A percentile compares a stretch with the other conserved stretches of the same genome.
phyloP scores from a whole-genome alignment of 2,113 vertebrate genomes.

The Ctenodactylus gundi region DNA sequence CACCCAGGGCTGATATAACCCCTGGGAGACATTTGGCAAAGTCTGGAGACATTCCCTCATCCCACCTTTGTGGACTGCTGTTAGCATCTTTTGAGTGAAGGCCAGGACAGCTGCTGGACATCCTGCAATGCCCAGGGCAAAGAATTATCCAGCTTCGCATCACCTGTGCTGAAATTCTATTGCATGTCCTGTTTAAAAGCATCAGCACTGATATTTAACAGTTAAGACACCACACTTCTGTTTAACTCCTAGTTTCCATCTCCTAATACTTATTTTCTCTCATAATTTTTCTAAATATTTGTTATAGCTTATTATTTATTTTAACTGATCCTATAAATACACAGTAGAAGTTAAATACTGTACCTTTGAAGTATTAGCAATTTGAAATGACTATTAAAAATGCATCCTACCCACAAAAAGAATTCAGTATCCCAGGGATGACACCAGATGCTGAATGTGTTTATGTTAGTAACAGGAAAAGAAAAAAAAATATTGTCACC shows the following conservation, averaged over 20 bases:
- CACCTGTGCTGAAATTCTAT: accelerated
- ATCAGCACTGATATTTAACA: neutral
- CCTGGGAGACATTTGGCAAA: neutral
- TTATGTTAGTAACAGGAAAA: too few relatives aligned
- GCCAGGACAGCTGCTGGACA: neutral
- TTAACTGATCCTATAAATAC: neutral
- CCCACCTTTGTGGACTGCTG: neutral
- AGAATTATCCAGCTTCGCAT: neutral
- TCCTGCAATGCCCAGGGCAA: neutral
- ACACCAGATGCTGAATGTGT: accelerated
- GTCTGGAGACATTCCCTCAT: neutral
- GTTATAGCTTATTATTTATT: neutral
- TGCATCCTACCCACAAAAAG: too few relatives aligned
- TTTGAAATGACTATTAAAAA: neutral
- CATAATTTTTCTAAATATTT: neutral
- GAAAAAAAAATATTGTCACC: neutral
- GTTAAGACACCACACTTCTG: neutral
- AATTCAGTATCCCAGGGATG: neutral
- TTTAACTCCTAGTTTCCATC: neutral
- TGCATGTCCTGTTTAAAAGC: neutral
- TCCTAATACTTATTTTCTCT: neutral
- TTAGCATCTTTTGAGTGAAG: neutral
- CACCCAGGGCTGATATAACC: neutral
- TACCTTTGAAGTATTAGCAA: neutral
- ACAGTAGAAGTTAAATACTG: neutral